Evolutionary conservation across 2,888 invertebrate species (phyloP).

Genomic region (Argyra leucocephala): DNA sequence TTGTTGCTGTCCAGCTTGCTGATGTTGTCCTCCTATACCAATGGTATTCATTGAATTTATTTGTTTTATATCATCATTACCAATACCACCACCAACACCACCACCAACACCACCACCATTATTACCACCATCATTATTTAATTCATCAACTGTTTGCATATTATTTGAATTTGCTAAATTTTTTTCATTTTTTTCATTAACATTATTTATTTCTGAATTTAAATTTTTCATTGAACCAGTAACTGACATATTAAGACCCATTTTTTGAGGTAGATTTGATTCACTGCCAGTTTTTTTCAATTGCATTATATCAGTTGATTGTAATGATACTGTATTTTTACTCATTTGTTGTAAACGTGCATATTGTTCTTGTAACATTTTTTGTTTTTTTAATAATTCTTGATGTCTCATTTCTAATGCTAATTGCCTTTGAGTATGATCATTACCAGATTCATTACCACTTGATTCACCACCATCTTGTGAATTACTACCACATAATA

Average conservation of each 20-base stretch:
- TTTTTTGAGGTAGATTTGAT: slow-evolving; percentile 73
- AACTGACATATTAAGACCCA: slow-evolving; percentile 57
- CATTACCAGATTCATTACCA: slow-evolving; percentile 67
- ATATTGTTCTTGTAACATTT: slow-evolving; percentile 83
- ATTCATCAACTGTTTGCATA: not conserved
- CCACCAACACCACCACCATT: slow-evolving; percentile 32
- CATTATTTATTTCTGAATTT: slow-evolving; percentile 27
- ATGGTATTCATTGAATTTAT: slow-evolving; percentile 18
- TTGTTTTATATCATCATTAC: slow-evolving; percentile 20
- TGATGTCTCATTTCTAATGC: slow-evolving; percentile 80
- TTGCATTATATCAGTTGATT: slow-evolving; percentile 45
- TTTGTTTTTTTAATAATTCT: slow-evolving; percentile 77
- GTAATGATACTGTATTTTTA: slow-evolving; percentile 58
- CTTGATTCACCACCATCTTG: slow-evolving; percentile 54
- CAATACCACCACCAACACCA: slow-evolving; percentile 22
- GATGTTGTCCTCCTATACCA: slow-evolving; percentile 1
- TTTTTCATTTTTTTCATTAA: slow-evolving; percentile 30
- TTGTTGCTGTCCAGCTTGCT: slow-evolving; percentile 28
- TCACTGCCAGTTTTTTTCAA: slow-evolving; percentile 83
- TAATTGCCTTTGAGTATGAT: slow-evolving; percentile 61
- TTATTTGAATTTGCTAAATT: slow-evolving; percentile 25
- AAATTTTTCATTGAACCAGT: slow-evolving; percentile 32
- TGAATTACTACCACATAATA: slow-evolving; percentile 31
- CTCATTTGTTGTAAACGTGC: slow-evolving; percentile 80
- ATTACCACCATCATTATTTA: slow-evolving; percentile 14